Evolutionary conservation across 2,113 vertebrate species (phyloP), one percentile per base, ranked within the genome.

Genomic region (Stigmatopora nigra): DNA sequence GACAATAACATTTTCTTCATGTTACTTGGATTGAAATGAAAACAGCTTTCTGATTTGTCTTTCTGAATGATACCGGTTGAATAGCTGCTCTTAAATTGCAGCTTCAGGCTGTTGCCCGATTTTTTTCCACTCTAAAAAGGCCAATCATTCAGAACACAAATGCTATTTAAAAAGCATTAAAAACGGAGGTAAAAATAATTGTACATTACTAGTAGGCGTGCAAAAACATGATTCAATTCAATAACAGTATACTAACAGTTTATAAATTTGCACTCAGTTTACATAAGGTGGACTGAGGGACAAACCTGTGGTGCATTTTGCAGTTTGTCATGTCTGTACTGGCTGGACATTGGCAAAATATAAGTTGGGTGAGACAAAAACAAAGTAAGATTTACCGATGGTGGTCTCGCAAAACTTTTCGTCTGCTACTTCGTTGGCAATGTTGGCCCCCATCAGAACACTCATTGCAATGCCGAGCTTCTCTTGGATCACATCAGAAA

Each of bases 391-490:
- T 89, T 94, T 78, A 98, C 97, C 97, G 0, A 99, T 97, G 68
- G 97, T 99, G 15, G 96, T 96, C 82, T 99, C 97, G 38, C 97
- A 99, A 88, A 99, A 99, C 83, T 99, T 97, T 79, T 91, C 95
- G 7, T 93, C 94, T 7, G 97, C 97, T 78, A 99, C 97, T 72
- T 99, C 97, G 0, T 65, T 95, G 75, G 97, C 97, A 20, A 99
- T 94, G 82, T 98, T 98, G 81, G 97, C 96, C 1, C 97, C 96
- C 95, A 98, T 98, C 69, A 99, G 88, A 76, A 98, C 95, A 0
- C 86, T 95, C 90, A 97, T 92, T 51, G 89, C 88, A 68, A 98
- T 96, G 22, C 92, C 91, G 3, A 99, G 90, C 68, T 88, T 91
- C 68, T 98, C 95, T 0, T 83, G 91, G 86, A 99, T 99, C 20